Conservation (phyloP, 2,113 vertebrate species). For the Microcebus murinus region DNA sequence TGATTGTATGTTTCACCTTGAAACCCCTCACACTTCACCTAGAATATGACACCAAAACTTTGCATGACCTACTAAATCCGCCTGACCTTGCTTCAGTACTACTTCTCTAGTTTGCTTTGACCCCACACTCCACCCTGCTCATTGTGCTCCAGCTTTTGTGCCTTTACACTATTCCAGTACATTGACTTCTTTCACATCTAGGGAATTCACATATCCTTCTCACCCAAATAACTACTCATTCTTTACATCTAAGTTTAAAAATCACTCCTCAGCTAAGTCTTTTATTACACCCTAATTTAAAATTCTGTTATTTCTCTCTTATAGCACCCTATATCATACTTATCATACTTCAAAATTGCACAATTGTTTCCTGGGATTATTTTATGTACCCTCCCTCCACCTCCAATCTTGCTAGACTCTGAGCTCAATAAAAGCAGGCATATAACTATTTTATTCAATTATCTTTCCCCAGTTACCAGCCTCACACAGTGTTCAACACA, state of each 20-base stretch:
- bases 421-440: neutral
- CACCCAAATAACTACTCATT: neutral
- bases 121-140: neutral
- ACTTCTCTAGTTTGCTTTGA: neutral
- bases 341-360: neutral
- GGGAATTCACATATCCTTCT: neutral
- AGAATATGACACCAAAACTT: neutral
- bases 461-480: neutral
- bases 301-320: neutral
- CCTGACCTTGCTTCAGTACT: neutral
- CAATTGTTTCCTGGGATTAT: neutral
- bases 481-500: neutral
- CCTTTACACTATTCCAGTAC: neutral
- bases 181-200: neutral
- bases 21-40: neutral
- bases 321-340: neutral
- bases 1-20: neutral
- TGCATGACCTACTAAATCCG: neutral
- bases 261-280: neutral
- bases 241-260: neutral
- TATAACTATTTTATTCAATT: neutral
- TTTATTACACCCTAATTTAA: neutral
- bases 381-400: neutral
- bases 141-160: neutral
- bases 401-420: neutral